phyloP scores from a whole-genome alignment of 1,140 invertebrate genomes.

The Drosophila mauritiana region DNA sequence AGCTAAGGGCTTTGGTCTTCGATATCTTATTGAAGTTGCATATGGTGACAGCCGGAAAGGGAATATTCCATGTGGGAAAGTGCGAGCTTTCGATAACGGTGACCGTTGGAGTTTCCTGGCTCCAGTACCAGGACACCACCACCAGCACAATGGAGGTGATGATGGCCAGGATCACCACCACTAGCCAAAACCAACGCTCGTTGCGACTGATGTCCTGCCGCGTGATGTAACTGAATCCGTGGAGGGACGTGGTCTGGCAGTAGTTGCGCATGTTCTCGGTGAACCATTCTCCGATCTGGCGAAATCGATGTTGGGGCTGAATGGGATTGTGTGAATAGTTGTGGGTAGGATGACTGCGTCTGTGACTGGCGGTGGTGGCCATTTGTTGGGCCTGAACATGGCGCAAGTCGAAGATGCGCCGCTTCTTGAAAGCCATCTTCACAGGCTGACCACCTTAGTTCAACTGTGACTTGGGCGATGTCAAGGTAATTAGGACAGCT shows the following conservation, averaged over 20 bases:
- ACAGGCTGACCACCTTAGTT: neutral
- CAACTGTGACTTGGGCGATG: conserved; percentile 6
- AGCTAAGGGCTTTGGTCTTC: conserved; percentile 46
- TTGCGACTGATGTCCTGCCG: conserved; percentile 61
- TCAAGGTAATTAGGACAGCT: conserved; percentile 15
- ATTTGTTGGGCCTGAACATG: conserved; percentile 57
- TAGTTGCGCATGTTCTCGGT: conserved; percentile 79
- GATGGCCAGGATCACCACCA: conserved; percentile 84
- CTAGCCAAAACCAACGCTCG: conserved; percentile 84
- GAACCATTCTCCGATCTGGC: conserved; percentile 60
- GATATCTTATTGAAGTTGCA: conserved; percentile 86
- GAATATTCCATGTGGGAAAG: conserved; percentile 89
- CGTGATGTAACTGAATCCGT: conserved; percentile 82
- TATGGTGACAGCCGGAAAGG: conserved; percentile 89
- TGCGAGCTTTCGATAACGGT: conserved; percentile 89
- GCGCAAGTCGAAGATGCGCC: conserved; percentile 66
- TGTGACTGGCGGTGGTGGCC: neutral
- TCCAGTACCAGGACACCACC: conserved; percentile 85
- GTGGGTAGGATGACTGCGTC: neutral
- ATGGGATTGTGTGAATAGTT: neutral
- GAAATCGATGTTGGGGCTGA: conserved; percentile 7
- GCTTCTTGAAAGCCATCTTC: conserved; percentile 69
- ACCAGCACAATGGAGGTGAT: conserved; percentile 84
- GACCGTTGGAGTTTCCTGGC: conserved; percentile 84
- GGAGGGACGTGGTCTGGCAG: conserved; percentile 85